Evolutionary conservation across 2,888 invertebrate genomes (phyloP).

Genomic region (Acleris laterana): DNA sequence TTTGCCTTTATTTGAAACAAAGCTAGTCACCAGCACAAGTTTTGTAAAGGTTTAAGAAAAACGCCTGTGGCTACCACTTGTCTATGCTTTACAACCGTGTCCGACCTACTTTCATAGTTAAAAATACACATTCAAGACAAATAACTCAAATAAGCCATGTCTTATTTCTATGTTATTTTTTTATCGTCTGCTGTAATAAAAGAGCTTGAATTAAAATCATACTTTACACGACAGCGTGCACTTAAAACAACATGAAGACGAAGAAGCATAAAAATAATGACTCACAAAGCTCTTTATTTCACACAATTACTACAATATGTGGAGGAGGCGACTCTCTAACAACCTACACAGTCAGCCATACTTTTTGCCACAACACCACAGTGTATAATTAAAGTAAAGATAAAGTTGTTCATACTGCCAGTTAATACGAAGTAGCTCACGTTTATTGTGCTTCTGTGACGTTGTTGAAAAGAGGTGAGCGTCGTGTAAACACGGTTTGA

Average conservation of each 20-base stretch:
- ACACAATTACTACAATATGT: constrained; percentile 75
- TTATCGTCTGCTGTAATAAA: background rate
- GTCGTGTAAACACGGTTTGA: constrained; percentile 53
- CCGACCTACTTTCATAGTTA: constrained; percentile 31
- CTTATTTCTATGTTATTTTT: background rate
- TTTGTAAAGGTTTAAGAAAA: constrained; percentile 29
- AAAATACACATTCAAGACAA: constrained; percentile 1
- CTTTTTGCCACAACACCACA: constrained; percentile 53
- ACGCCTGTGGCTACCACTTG: constrained; percentile 23
- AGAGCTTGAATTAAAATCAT: too few relatives aligned
- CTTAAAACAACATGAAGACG: constrained; percentile 42
- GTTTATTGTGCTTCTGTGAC: constrained; percentile 47
- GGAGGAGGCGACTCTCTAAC: constrained; percentile 57
- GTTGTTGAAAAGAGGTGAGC: constrained; percentile 53
- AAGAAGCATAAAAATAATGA: constrained; percentile 66
- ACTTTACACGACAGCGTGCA: too few relatives aligned
- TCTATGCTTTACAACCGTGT: constrained; percentile 21
- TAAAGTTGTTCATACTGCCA: constrained; percentile 39
- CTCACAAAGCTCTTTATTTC: constrained; percentile 75
- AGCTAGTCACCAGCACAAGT: constrained; percentile 1
- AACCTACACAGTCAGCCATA: constrained; percentile 56
- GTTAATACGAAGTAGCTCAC: constrained; percentile 39
- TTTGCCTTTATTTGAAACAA: constrained; percentile 19
- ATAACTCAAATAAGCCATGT: background rate
- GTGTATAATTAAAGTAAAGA: constrained; percentile 45